phyloP scores from a whole-genome alignment of 2,797 vertebrate species.

The Eremophila alpestris region DNA sequence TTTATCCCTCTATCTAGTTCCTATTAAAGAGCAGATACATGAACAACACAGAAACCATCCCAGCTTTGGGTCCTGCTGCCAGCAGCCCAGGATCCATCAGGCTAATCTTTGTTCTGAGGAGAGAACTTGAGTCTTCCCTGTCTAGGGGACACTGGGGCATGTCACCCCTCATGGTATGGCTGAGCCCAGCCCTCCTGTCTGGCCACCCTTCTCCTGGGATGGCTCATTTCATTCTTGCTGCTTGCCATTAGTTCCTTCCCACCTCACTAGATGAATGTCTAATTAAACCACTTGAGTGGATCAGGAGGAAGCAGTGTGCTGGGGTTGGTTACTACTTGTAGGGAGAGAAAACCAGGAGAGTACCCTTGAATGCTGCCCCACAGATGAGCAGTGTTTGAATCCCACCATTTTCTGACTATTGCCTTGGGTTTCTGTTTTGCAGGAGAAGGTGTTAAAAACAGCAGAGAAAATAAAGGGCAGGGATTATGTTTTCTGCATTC shows the following conservation, averaged over 20 bases:
- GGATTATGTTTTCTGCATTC: not conserved
- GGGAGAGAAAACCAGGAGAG: not conserved
- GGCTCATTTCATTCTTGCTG: not conserved
- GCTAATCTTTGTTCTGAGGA: not conserved
- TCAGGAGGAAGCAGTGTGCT: not conserved
- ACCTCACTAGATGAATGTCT: not conserved
- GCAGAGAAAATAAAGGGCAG: not conserved
- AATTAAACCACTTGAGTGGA: not conserved
- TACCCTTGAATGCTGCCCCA: not conserved
- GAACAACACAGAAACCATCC: not conserved
- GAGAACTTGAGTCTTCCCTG: not conserved
- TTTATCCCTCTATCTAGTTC: constrained; percentile 4
- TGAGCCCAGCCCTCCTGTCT: not conserved
- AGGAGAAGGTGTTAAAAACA: not conserved
- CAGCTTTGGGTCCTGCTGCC: not conserved
- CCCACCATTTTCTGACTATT: not conserved
- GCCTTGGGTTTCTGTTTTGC: not conserved
- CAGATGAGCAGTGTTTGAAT: not conserved
- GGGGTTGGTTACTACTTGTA: not conserved
- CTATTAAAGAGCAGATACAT: not conserved
- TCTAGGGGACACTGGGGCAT: not conserved
- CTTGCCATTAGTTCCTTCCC: not conserved
- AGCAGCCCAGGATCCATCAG: not conserved
- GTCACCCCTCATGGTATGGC: not conserved
- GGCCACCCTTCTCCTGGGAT: fast-evolving